Base-by-base conservation (phyloP, 23 tunicate species). In the Clavelina lepadiformis region DNA sequence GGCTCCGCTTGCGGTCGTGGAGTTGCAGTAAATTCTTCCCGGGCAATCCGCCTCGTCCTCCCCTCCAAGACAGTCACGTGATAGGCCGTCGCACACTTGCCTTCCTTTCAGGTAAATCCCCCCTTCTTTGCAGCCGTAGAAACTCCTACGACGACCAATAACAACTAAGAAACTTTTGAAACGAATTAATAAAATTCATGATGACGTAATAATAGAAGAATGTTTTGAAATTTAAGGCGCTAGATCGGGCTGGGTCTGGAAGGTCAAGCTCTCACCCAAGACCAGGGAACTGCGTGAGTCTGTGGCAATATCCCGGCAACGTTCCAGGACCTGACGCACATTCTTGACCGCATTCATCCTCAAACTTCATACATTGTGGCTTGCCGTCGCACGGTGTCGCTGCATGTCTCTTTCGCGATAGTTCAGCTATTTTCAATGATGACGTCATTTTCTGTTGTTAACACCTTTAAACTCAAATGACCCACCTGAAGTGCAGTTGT, bases 61-160 rank as follows among this genome's bases (percentile, higher is more conserved):
- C 2, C 77, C 77, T 35, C 46, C 77, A n/a, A 54, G 67, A 58
- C 77, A 72, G 33, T 72, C 77, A 21, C 29, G 25, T 8, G 65
- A 57, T 23, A 38, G 38, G 38, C 77, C 77, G 32, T 72, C 77
- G 32, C 77, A 72, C 3, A 72, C 77, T 13, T 72, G 28, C 26
- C 67, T 38, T 3, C 70, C 77, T 5, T 34, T 27, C 21, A 72
- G 53, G 34, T 37, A 25, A 13, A 38, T 37, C 11, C 54, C 54
- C 15, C 67, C 77, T 33, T 33, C 28, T 35, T 44, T 30, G 23
- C 77, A 72, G 23, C 70, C 19, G 46, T 57, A 72, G n/a, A 47
- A 45, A 8, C 31, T 46, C 35, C 56, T 47, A n/a, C 30, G 32
- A 62, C 11, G 18, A 33, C n/a, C n/a, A n/a, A n/a, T n/a, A n/a